Conservation (phyloP, 2,113 vertebrate species). For the Bufo gargarizans region DNA sequence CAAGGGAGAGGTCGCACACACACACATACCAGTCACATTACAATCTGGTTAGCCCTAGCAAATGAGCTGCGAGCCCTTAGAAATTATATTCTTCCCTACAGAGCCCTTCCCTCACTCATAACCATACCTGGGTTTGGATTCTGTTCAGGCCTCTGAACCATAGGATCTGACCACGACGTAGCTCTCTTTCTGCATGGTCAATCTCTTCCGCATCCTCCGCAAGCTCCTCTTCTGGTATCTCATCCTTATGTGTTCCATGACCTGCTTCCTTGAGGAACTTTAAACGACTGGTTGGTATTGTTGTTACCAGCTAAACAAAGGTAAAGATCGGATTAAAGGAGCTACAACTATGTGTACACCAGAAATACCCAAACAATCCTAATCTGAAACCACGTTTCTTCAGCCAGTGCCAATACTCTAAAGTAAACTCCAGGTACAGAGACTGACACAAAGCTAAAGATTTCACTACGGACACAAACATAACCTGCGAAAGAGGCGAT, state of each 20-base stretch:
- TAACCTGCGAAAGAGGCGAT: not conserved
- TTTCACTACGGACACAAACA: not conserved
- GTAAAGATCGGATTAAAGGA: slow-evolving; percentile 43
- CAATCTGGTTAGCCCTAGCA: slow-evolving; percentile 1
- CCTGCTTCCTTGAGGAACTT: slow-evolving; percentile 97
- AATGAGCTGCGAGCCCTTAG: slow-evolving; percentile 17
- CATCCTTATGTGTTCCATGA: slow-evolving; percentile 96
- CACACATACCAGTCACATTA: slow-evolving; percentile 53
- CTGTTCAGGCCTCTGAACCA: slow-evolving; percentile 99
- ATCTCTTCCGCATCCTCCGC: slow-evolving; percentile 95
- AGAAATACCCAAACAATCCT: not conserved
- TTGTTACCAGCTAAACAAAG: slow-evolving; percentile 86
- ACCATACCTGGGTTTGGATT: slow-evolving; percentile 98
- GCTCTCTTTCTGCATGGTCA: slow-evolving; percentile 94
- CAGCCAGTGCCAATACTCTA: not conserved
- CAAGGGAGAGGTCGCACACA: slow-evolving; percentile 60
- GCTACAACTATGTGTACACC: too few relatives aligned
- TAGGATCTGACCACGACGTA: slow-evolving; percentile 96
- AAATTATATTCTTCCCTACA: not conserved
- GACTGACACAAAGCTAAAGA: too few relatives aligned
- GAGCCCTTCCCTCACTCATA: slow-evolving; percentile 53
- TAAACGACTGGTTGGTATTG: slow-evolving; percentile 94
- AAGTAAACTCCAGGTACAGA: too few relatives aligned
- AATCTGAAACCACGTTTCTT: not conserved
- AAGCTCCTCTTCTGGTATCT: slow-evolving; percentile 95